A percentile compares a stretch with the other conserved stretches of the same genome.
Conservation (phyloP, 1,140 invertebrate genomes). For the Thalassaphorura encarpata region DNA sequence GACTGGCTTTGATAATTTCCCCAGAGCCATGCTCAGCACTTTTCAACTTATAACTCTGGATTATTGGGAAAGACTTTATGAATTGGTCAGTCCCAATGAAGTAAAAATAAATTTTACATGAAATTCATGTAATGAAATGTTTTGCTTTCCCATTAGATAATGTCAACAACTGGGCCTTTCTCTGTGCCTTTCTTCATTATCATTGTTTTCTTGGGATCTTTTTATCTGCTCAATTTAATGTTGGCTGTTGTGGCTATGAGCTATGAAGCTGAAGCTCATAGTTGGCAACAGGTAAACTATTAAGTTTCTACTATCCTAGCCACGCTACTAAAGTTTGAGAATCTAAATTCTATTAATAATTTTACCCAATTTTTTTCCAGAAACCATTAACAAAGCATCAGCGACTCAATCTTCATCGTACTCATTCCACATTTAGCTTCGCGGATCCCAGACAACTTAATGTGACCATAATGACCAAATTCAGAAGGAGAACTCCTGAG, state of each 20-base stretch:
- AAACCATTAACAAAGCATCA: constrained; percentile 30
- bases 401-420: constrained; percentile 49
- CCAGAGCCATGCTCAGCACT: constrained; percentile 86
- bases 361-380: too few relatives aligned
- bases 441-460: constrained; percentile 63
- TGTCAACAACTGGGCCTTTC: constrained; percentile 77
- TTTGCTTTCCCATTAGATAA: constrained; percentile 52
- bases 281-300: constrained; percentile 74
- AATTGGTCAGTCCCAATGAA: constrained; percentile 58
- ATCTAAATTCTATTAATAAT: too few relatives aligned
- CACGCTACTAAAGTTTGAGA: too few relatives aligned
- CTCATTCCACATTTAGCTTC: constrained; percentile 83
- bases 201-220: constrained; percentile 86
- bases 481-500: constrained; percentile 23
- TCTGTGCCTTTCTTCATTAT: constrained; percentile 84
- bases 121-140: too few relatives aligned
- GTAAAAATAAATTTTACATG: not conserved
- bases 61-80: constrained; percentile 90
- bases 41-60: constrained; percentile 85
- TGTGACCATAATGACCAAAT: constrained; percentile 25
- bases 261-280: constrained; percentile 86
- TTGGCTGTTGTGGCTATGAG: constrained; percentile 83
- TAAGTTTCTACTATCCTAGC: too few relatives aligned
- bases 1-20: constrained; percentile 87
- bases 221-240: constrained; percentile 88